A percentile compares a stretch with the other conserved stretches of the same genome.
Evolutionary conservation across 1,140 invertebrate genomes (phyloP).

Genomic region (Littorina saxatilis): DNA sequence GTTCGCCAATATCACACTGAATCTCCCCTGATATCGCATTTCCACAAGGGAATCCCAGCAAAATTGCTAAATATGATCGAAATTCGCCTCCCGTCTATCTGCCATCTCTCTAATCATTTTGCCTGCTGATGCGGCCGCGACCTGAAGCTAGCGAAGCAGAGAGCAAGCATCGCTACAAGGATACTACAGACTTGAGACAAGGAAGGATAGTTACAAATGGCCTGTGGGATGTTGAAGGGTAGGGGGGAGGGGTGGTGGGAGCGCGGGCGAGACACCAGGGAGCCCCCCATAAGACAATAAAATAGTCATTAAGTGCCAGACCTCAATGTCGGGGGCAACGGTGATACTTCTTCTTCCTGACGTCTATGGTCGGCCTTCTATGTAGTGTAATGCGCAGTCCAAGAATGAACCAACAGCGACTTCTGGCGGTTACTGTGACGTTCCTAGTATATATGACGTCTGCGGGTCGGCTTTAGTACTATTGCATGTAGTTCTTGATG

Average conservation of each 20-base stretch:
- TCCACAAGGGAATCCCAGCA: conserved; percentile 30
- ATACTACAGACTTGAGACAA: too few species aligned
- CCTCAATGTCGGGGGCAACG: background rate
- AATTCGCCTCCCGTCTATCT: conserved; percentile 32
- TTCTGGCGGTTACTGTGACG: too few species aligned
- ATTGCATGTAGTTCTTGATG: too few species aligned
- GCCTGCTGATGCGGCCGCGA: background rate
- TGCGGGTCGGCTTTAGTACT: too few species aligned
- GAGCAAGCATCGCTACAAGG: too few species aligned
- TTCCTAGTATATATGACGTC: too few species aligned
- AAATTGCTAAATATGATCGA: conserved; percentile 43
- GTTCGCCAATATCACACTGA: conserved; percentile 33
- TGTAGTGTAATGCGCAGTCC: too few species aligned
- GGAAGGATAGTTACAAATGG: background rate
- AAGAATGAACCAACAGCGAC: too few species aligned
- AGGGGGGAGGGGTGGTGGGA: background rate
- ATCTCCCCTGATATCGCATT: conserved; percentile 38
- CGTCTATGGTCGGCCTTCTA: too few species aligned
- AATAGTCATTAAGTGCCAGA: background rate
- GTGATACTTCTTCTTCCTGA: too few species aligned
- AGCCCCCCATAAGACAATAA: background rate
- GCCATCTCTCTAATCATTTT: conserved; percentile 34
- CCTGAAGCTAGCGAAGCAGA: background rate
- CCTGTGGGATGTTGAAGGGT: background rate
- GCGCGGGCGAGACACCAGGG: background rate